Percentiles rank a stretch among this genome's conserved stretches.
Conservation (phyloP, 2,113 vertebrate genomes). For the Sterna hirundo region DNA sequence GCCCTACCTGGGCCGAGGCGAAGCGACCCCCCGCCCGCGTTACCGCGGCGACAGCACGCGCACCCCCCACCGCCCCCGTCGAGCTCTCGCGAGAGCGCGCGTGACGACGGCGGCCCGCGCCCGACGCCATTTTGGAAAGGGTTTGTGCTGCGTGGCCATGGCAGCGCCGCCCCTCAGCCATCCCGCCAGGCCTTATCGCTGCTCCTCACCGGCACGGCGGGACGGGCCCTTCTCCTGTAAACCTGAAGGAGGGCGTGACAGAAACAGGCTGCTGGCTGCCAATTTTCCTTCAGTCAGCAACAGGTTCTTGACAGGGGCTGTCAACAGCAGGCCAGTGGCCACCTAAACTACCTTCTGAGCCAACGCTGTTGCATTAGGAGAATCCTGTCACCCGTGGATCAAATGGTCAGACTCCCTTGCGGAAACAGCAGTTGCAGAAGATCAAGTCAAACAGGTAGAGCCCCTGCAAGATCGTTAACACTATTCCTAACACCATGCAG, state of each 20-base stretch:
- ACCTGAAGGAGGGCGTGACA: no score
- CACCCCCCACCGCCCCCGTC: background rate
- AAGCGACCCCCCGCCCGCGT: background rate
- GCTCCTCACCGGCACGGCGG: background rate
- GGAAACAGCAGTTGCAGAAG: no score
- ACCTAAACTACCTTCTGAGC: fast-evolving
- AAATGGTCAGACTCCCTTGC: fast-evolving
- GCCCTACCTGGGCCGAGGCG: background rate
- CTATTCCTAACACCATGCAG: background rate
- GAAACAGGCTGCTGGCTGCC: background rate
- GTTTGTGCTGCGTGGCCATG: fast-evolving
- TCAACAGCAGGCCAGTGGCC: background rate
- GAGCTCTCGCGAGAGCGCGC: background rate
- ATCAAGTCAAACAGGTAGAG: background rate
- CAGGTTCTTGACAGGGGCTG: background rate
- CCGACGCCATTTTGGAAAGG: background rate
- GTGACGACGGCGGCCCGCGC: background rate
- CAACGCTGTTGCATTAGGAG: background rate
- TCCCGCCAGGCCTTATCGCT: no score
- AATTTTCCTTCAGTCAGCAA: background rate
- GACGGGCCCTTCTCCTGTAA: fast-evolving
- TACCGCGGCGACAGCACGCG: slow-evolving; percentile 25
- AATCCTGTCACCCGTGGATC: background rate
- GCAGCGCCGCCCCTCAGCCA: background rate
- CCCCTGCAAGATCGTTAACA: background rate